Percentiles rank a stretch among this genome's conserved stretches.
Conservation (phyloP, 2,888 invertebrate species). For the Opisthograptis luteolata region DNA sequence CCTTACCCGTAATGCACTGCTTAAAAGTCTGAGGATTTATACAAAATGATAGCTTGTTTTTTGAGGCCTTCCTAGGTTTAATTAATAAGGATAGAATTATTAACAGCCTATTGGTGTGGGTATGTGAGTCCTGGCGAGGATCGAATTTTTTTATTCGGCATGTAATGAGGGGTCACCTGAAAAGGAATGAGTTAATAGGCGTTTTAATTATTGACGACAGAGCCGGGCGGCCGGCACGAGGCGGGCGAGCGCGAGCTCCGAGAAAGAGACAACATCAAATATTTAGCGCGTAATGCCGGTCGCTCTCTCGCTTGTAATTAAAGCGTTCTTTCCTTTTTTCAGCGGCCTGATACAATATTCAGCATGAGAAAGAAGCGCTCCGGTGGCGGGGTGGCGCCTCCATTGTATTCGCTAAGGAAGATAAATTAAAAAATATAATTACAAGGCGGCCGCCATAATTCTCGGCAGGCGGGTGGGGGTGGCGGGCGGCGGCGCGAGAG, state of each 20-base stretch:
- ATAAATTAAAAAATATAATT: constrained; percentile 90
- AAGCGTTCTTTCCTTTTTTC: constrained; percentile 85
- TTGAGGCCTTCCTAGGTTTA: constrained; percentile 21
- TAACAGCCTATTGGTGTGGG: constrained; percentile 34
- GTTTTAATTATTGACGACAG: constrained; percentile 80
- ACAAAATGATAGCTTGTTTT: constrained; percentile 2
- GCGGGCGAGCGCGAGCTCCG: constrained; percentile 43
- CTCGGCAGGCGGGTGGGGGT: constrained; percentile 78
- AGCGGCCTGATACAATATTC: constrained; percentile 84
- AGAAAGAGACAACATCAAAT: constrained; percentile 83
- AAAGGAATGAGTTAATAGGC: constrained; percentile 82
- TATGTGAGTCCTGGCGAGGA: constrained; percentile 43
- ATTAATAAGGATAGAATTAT: constrained; percentile 33
- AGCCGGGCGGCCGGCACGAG: constrained; percentile 42
- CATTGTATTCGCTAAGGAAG: constrained; percentile 87
- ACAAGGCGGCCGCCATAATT: constrained; percentile 87
- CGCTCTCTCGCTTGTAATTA: constrained; percentile 83
- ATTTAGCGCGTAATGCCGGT: constrained; percentile 81
- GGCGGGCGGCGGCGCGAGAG: constrained; percentile 54
- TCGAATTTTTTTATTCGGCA: constrained; percentile 58
- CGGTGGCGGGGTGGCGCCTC: constrained; percentile 84
- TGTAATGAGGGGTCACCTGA: constrained; percentile 75
- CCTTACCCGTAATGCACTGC: no score
- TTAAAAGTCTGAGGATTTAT: neutral
- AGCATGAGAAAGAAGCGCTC: constrained; percentile 83